Conservation (phyloP, 2,888 invertebrate genomes). For the Oithona nana region DNA sequence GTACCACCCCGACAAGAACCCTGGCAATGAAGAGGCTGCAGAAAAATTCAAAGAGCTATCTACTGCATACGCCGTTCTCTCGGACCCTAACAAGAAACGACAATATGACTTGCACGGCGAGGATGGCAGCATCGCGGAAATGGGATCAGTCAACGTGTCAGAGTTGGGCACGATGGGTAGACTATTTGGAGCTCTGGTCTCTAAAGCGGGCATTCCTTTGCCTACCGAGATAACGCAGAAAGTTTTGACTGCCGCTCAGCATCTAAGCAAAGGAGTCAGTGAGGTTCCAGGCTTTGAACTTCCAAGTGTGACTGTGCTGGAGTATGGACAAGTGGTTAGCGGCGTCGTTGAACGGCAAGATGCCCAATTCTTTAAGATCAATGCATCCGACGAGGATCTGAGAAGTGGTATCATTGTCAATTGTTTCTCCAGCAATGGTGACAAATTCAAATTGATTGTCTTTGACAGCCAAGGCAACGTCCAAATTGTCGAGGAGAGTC, state of each 20-base stretch:
- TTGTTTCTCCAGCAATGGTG: not conserved
- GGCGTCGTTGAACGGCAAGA: not conserved
- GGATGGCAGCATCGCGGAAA: not conserved
- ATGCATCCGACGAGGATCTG: not conserved
- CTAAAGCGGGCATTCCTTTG: conserved; percentile 9
- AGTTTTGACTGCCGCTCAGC: conserved; percentile 3
- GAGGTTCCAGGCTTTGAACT: conserved; percentile 3
- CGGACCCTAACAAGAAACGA: conserved; percentile 13
- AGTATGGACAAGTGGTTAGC: conserved; percentile 1
- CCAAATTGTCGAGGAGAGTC: conserved; percentile 7
- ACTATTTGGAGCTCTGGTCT: conserved; percentile 8
- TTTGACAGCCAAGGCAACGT: conserved; percentile 13
- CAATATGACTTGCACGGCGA: conserved; percentile 13
- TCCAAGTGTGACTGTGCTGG: not conserved
- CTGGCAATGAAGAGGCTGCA: conserved; percentile 27
- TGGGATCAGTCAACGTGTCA: conserved; percentile 3
- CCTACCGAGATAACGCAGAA: conserved; percentile 15
- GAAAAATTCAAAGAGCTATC: conserved; percentile 15
- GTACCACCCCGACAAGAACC: conserved; percentile 70
- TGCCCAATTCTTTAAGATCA: conserved; percentile 6
- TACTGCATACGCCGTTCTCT: conserved; percentile 13
- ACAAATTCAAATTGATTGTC: conserved; percentile 12
- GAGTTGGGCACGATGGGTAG: conserved; percentile 10
- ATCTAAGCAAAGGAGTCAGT: not conserved
- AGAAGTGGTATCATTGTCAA: conserved; percentile 3